A percentile compares a stretch with the other conserved stretches of the same genome.
These are phyloP conservation scores for Limnephilus lunatus DNA, from an alignment of 2,888 invertebrate species.

Conservation along the genomic window DNA sequence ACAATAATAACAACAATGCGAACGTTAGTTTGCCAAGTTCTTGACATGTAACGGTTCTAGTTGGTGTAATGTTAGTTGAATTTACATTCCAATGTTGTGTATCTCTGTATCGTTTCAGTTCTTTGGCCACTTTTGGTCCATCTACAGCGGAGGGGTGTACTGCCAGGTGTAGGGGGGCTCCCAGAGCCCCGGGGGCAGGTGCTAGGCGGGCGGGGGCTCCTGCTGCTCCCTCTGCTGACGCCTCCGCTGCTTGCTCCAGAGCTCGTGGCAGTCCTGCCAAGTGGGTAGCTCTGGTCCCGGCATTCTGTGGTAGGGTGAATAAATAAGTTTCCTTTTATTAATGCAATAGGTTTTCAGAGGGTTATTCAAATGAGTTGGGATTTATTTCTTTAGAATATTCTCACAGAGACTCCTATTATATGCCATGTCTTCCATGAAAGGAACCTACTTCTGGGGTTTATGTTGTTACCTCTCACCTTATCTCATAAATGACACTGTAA, in stretches of 20 bases:
- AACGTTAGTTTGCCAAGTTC: too few relatives aligned
- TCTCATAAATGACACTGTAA: too few relatives aligned
- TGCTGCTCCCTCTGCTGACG: conserved; percentile 88
- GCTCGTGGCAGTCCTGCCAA: conserved; percentile 99
- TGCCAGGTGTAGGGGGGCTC: conserved; percentile 70
- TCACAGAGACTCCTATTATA: too few relatives aligned
- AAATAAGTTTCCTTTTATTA: neutral
- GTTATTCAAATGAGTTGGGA: too few relatives aligned
- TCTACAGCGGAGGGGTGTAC: conserved; percentile 69
- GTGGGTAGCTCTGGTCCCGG: conserved; percentile 90
- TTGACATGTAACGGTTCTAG: neutral
- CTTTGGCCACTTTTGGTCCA: neutral
- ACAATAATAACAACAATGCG: neutral
- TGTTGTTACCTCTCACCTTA: neutral
- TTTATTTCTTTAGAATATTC: too few relatives aligned
- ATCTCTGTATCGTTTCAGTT: neutral
- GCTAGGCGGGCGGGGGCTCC: conserved; percentile 73
- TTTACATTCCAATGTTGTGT: neutral
- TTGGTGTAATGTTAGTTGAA: neutral
- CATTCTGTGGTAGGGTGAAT: conserved; percentile 79
- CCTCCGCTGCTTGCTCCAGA: conserved; percentile 98
- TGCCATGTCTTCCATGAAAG: too few relatives aligned
- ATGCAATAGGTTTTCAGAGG: too few relatives aligned
- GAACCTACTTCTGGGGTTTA: conserved; percentile 31
- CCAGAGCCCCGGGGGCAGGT: conserved; percentile 64